These are phyloP conservation scores for Craniophora ligustri DNA, from an alignment of 2,888 invertebrate genomes.

Conservation along the genomic window DNA sequence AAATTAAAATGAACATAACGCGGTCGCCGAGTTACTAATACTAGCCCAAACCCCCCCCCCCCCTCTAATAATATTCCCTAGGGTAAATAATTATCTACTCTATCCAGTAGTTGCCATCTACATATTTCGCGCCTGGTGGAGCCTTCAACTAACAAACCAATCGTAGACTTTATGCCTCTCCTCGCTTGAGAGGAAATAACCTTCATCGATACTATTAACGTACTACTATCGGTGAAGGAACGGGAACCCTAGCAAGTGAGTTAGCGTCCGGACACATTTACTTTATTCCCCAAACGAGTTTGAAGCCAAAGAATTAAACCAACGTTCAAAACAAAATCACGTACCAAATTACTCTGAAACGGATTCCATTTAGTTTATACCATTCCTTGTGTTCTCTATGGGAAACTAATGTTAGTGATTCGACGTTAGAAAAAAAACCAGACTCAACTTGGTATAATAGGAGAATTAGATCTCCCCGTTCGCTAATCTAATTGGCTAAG, in stretches of 20 bases:
- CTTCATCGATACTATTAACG: background rate
- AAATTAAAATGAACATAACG: no score
- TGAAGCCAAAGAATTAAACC: background rate
- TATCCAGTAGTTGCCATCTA: background rate
- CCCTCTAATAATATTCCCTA: background rate
- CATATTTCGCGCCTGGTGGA: background rate
- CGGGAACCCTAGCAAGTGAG: no score
- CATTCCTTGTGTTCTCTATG: background rate
- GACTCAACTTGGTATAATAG: background rate
- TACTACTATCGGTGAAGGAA: no score
- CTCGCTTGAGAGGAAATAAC: background rate
- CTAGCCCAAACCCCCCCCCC: background rate
- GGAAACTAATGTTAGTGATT: background rate
- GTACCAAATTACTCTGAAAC: background rate
- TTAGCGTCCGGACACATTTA: no score
- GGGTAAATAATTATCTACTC: background rate
- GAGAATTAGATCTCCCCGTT: slow-evolving; percentile 5
- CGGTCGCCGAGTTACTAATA: no score
- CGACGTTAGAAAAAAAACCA: background rate
- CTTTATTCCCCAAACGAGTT: background rate
- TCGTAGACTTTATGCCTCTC: background rate
- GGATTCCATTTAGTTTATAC: background rate
- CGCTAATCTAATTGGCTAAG: no score
- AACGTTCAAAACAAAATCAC: background rate
- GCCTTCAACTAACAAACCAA: background rate